These are phyloP conservation scores for Motacilla tschutschensis DNA, from an alignment of 2,113 vertebrate genomes.

Conservation along the genomic window DNA sequence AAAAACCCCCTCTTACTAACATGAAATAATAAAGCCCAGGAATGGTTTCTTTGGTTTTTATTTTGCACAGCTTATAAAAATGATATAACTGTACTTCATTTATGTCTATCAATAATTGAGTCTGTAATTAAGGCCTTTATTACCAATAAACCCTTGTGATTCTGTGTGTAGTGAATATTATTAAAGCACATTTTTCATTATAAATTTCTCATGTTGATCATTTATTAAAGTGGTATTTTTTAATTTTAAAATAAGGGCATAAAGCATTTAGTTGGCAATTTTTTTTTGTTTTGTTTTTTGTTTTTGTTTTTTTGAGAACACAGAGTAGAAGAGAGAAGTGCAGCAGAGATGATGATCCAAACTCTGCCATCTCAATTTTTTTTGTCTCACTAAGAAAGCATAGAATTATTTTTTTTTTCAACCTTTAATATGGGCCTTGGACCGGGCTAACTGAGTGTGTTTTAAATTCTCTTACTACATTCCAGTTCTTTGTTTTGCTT, in stretches of 20 bases:
- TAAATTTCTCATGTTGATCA: not conserved
- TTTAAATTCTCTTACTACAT: not conserved
- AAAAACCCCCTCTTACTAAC: accelerated
- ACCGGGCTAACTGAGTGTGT: not conserved
- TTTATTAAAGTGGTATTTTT: not conserved
- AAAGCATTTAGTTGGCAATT: not conserved
- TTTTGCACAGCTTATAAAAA: slow-evolving; percentile 12
- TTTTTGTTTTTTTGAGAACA: not conserved
- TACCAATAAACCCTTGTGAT: not conserved
- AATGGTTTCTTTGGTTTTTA: not conserved
- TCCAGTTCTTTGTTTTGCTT: not conserved
- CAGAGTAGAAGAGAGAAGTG: not conserved
- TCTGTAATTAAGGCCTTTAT: slow-evolving; percentile 49
- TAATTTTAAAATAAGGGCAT: not conserved
- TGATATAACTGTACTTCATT: slow-evolving; percentile 18
- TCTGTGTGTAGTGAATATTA: not conserved
- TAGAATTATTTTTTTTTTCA: not conserved
- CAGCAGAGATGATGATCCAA: not conserved
- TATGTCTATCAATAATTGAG: slow-evolving; percentile 32
- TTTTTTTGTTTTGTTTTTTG: not conserved
- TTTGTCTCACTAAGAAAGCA: not conserved
- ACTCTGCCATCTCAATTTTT: not conserved
- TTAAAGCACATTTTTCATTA: slow-evolving; percentile 1
- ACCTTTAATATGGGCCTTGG: not conserved
- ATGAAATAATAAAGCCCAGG: not conserved